phyloP scores from a whole-genome alignment of 2,113 vertebrate genomes.

The Sander vitreus region DNA sequence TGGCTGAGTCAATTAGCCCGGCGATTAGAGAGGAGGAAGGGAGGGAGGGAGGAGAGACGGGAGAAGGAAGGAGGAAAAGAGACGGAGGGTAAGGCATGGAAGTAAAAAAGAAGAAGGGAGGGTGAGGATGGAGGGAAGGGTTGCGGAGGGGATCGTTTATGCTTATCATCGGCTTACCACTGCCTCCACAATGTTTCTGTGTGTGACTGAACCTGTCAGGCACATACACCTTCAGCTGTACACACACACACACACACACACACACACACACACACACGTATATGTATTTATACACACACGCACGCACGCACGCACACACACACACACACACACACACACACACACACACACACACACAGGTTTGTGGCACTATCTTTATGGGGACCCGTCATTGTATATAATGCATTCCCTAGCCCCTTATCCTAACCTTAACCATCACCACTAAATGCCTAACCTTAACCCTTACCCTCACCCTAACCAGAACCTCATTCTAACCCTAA shows the following conservation, averaged over 20 bases:
- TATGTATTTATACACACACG: background rate
- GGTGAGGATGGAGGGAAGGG: slow-evolving; percentile 3
- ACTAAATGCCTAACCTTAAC: too few species aligned
- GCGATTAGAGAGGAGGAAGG: slow-evolving; percentile 67
- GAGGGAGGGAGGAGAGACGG: background rate
- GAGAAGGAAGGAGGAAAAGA: background rate
- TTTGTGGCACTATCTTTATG: too few species aligned
- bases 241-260: background rate
- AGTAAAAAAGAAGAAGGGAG: slow-evolving; percentile 1
- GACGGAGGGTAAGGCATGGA: background rate
- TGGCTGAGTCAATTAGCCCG: slow-evolving; percentile 80
- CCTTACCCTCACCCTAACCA: too few species aligned
- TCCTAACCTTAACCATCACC: too few species aligned
- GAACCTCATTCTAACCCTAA: too few species aligned
- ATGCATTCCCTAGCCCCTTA: too few species aligned
- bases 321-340: background rate
- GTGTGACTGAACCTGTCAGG: slow-evolving; percentile 34
- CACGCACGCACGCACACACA: too few species aligned
- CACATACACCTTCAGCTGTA: background rate
- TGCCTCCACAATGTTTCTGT: slow-evolving; percentile 52
- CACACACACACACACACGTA: background rate
- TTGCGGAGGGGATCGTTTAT: slow-evolving; percentile 15
- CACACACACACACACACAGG: background rate
- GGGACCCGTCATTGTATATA: too few species aligned
- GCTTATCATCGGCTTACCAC: slow-evolving; percentile 64